phyloP scores from a whole-genome alignment of 2,113 vertebrate species.

The Aegotheles bennettii region DNA sequence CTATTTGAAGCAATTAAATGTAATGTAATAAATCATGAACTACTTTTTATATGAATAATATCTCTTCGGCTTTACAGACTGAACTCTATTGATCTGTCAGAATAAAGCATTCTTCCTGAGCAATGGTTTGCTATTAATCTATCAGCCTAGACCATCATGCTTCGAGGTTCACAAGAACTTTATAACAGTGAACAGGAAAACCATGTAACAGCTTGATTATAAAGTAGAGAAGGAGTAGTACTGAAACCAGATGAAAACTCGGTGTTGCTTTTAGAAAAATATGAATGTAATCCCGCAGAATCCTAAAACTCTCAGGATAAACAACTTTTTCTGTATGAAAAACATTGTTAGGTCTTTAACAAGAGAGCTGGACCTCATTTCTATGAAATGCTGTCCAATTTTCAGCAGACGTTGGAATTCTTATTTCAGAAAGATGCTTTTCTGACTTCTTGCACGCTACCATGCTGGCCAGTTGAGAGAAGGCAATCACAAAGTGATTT shows the following conservation, averaged over 20 bases:
- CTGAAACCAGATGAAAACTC: background rate
- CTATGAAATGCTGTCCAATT: background rate
- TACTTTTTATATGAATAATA: background rate
- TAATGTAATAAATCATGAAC: background rate
- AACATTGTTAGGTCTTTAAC: background rate
- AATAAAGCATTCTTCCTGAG: background rate
- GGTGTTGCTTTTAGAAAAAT: background rate
- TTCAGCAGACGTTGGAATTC: background rate
- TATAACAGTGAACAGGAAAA: background rate
- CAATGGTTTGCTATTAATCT: background rate
- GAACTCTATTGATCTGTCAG: background rate
- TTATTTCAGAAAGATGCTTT: background rate
- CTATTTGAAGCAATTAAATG: background rate
- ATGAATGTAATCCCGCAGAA: background rate
- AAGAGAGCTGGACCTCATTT: background rate
- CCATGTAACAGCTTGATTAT: background rate
- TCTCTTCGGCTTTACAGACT: background rate
- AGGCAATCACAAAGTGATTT: background rate
- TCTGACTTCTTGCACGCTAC: background rate
- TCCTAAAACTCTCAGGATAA: background rate
- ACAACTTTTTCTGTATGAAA: background rate
- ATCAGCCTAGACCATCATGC: background rate
- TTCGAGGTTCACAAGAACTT: background rate
- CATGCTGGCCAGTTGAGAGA: background rate
- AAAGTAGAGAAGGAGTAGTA: background rate